A percentile compares a stretch with the other conserved stretches of the same genome.
These are phyloP conservation scores for Magallana angulata DNA, from an alignment of 1,140 invertebrate genomes.

Conservation along the genomic window DNA sequence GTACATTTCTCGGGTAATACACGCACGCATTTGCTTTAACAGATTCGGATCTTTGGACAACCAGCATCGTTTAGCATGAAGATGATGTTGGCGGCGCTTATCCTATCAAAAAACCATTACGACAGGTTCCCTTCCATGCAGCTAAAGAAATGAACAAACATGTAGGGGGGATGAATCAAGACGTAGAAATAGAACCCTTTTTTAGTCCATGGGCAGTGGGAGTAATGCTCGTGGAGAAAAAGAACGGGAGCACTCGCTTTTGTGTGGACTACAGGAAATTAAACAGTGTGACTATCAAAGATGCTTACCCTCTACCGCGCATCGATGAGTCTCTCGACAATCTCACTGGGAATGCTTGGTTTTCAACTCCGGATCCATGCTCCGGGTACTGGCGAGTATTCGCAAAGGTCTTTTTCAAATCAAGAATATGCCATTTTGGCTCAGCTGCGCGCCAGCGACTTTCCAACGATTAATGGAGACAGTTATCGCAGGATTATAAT, in stretches of 20 bases:
- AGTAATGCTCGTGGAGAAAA: constrained; percentile 7
- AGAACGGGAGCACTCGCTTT: constrained; percentile 68
- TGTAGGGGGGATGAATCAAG: not conserved
- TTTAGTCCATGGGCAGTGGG: constrained; percentile 28
- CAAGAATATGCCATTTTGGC: too few relatives aligned
- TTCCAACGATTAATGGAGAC: too few relatives aligned
- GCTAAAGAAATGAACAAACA: not conserved
- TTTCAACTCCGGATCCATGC: too few relatives aligned
- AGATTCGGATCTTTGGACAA: constrained; percentile 39
- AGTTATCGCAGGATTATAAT: too few relatives aligned
- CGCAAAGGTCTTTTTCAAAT: too few relatives aligned
- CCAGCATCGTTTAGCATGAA: constrained; percentile 45
- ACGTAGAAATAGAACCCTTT: constrained; percentile 32
- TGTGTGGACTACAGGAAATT: too few relatives aligned
- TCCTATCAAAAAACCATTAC: constrained; percentile 42
- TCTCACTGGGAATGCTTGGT: too few relatives aligned
- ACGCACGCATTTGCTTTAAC: not conserved
- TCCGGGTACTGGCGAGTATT: too few relatives aligned
- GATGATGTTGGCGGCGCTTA: constrained; percentile 44
- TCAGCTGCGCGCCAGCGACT: too few relatives aligned
- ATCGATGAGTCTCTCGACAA: too few relatives aligned
- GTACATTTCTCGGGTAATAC: not conserved
- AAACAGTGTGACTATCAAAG: too few relatives aligned
- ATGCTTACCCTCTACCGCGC: too few relatives aligned
- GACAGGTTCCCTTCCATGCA: constrained; percentile 21